phyloP scores from a whole-genome alignment of 2,797 vertebrate species.

The Poliocrania exsul region DNA sequence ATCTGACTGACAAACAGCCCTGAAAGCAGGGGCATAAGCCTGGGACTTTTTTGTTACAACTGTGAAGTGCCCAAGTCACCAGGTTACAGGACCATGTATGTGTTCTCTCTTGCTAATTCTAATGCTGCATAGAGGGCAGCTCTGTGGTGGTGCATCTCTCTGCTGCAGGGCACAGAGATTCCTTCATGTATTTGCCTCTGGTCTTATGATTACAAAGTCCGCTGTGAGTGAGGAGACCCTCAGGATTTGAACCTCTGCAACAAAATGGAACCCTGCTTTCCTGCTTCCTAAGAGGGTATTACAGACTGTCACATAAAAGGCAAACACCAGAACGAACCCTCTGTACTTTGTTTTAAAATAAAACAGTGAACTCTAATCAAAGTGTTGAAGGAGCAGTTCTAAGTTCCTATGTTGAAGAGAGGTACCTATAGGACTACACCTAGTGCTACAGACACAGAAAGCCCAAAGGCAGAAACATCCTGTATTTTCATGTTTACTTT shows the following conservation, averaged over 20 bases:
- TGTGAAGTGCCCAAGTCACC: neutral
- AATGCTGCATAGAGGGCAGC: neutral
- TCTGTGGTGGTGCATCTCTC: neutral
- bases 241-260: neutral
- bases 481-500: neutral
- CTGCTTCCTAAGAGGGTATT: neutral
- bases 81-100: accelerated
- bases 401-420: neutral
- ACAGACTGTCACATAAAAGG: neutral
- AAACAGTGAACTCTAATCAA: neutral
- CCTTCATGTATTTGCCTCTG: neutral
- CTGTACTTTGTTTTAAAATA: neutral
- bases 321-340: neutral
- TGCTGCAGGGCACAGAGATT: neutral
- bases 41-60: neutral
- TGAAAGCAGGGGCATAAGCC: neutral
- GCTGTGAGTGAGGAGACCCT: neutral
- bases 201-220: neutral
- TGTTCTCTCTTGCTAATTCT: neutral
- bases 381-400: neutral
- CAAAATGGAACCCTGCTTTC: neutral
- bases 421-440: neutral
- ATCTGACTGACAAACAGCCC: neutral
- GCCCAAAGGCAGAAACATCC: neutral
- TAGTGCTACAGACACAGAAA: neutral